Base-by-base conservation (phyloP, 2,113 vertebrate species). In the Cichladusa arquata region DNA sequence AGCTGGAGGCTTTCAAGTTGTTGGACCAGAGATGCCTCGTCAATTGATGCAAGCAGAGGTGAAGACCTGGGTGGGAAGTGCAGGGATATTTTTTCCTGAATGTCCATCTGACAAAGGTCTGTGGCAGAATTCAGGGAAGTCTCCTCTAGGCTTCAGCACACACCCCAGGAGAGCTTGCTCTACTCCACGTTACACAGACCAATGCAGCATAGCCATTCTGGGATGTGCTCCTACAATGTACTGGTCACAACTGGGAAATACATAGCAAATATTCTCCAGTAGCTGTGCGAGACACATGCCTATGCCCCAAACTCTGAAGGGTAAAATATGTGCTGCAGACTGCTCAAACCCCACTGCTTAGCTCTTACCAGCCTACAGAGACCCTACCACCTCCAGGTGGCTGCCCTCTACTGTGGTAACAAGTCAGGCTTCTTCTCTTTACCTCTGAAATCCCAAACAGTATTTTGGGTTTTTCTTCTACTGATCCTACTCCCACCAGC, bases 1-100 rank as follows among this genome's bases (percentile, higher is more conserved):
- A 92, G 74, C 79, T 88, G 56, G 72, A 88, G 33, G 42, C 73
- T 94, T 95, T 93, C 79, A 94, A 91, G 89, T 87, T 92, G 50
- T 74, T 94, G 72, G 38, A 91, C 50, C 53, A 85, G 62, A 92
- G 44, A 60, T 36, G 50, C 70, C 73, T 89, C 6, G 19, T 22
- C 0, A 4, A 82, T 13, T 88, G 71, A 92, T 92, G 64, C 71
- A 28, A 92, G 69, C 79, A 81, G 47, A 83, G 40, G 80, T 74
- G 67, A 95, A 92, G 76, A 95, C 58, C 34, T 60, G 48, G 34
- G 64, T 86, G 48, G 48, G 48, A 54, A 81, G 31, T 5, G 29
- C 50, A 77, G 40, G 48, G 16, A 7, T 74, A 48, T 34, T 85
- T 94, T 66, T 86, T 86, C 60, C 53, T 56, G 15, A 60, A 70